Evolutionary conservation across 2,113 vertebrate species (phyloP), one percentile per base, ranked within the genome.

Genomic region (Chaetura pelagica): DNA sequence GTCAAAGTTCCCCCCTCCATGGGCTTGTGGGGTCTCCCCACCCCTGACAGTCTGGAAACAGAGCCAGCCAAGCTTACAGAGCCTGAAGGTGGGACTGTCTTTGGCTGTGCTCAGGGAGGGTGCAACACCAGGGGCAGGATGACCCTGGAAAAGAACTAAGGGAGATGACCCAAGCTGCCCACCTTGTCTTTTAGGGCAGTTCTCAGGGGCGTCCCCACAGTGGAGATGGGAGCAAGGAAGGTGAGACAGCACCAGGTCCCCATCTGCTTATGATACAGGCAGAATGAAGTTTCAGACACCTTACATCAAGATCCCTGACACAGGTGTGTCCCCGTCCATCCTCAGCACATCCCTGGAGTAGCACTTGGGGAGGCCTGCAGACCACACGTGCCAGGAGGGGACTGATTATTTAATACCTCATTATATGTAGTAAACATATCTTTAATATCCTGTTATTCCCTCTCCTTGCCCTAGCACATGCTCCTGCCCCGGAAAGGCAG

Each of bases 151-250:
- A 26, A 12, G 24, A 23, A 1, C 29, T 49, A 18, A 46, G 38
- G 3, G 5, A 24, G 9, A 11, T 23, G 32, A 26, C 16, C 15
- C 30, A 5, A 3, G 0, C 15, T 68, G n/a, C 20, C 24, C 20
- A 34, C 2, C 6, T 10, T 34, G 35, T 16, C 44, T 48, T 84
- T 52, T 21, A 29, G 35, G 10, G 6, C 49, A 64, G 30, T 14
- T 67, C 29, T 58, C 0, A 0, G 4, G 7, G 7, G 3, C n/a
- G 24, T 69, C 16, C 27, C n/a, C 12, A 15, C 0, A 0, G 12
- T 8, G 55, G 3, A 38, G 18, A 34, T 20, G 1, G 18, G 15
- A 64, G 12, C n/a, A 63, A 30, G 35, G 46, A 44, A 67, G 5
- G 22, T n/a, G 29, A 58, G 46, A 38, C 4, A 63, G 19, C 23